Conservation (phyloP, 37 sponge, comb jelly and placozoan genomes). For the Agelas oroides region DNA sequence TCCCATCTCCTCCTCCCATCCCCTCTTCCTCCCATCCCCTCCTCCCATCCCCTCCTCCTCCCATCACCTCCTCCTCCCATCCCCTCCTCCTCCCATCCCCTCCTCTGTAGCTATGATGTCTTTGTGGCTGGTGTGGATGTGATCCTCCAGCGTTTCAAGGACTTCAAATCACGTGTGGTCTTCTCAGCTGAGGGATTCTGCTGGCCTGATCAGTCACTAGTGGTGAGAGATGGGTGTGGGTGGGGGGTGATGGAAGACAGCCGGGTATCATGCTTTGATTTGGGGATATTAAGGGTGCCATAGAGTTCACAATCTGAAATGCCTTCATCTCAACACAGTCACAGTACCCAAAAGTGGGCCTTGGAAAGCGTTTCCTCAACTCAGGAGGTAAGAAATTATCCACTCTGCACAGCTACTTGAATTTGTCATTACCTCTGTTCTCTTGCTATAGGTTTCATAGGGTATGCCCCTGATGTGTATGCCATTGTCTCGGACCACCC, state of each 20-base stretch:
- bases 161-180: slow-evolving; percentile 80
- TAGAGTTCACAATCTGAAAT: background rate
- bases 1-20: too few species aligned
- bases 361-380: slow-evolving; percentile 81
- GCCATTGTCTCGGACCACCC: slow-evolving; percentile 47
- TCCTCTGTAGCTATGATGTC: slow-evolving; percentile 98
- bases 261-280: slow-evolving; percentile 70
- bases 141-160: slow-evolving; percentile 83
- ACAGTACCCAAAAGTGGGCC: slow-evolving; percentile 75
- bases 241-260: slow-evolving; percentile 85
- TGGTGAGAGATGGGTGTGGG: too few species aligned
- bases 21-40: too few species aligned
- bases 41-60: too few species aligned
- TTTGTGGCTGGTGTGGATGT: slow-evolving; percentile 65
- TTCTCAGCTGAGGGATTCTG: slow-evolving; percentile 91
- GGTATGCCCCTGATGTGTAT: slow-evolving; percentile 70
- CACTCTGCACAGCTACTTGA: background rate
- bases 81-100: too few species aligned
- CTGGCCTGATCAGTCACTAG: slow-evolving; percentile 82
- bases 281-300: slow-evolving; percentile 8
- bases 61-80: too few species aligned
- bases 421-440: background rate
- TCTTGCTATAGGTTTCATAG: slow-evolving; percentile 72
- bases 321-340: slow-evolving; percentile 29
- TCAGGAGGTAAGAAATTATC: slow-evolving; percentile 69